These are phyloP conservation scores for Ophthalmolycus amberensis DNA, from an alignment of 2,113 vertebrate species.

Conservation along the genomic window DNA sequence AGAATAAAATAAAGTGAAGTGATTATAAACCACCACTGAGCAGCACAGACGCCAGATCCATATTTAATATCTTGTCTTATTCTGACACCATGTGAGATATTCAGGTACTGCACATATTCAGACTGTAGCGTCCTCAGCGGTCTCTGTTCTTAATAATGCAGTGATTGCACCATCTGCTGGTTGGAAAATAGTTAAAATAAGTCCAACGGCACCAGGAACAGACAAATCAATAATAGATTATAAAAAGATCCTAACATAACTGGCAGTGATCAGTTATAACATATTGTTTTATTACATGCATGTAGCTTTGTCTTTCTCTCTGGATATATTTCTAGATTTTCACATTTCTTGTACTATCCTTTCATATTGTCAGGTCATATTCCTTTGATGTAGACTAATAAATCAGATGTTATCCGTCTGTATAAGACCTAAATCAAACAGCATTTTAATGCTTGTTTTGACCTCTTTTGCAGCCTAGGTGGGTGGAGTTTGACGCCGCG, in stretches of 20 bases:
- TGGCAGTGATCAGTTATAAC: background rate
- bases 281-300: background rate
- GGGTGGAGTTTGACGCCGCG: slow-evolving; percentile 32
- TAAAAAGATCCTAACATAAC: background rate
- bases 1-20: background rate
- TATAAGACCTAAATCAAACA: slow-evolving; percentile 7
- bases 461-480: slow-evolving; percentile 17
- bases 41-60: background rate
- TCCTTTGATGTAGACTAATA: background rate
- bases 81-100: slow-evolving; percentile 37
- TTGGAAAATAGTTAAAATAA: rapidly evolving
- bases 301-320: background rate
- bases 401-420: background rate
- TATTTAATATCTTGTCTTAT: slow-evolving; percentile 7
- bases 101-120: slow-evolving; percentile 29
- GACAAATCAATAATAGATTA: background rate
- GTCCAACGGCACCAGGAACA: background rate
- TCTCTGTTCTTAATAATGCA: background rate
- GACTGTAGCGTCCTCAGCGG: background rate
- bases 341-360: background rate
- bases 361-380: background rate
- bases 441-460: slow-evolving; percentile 25
- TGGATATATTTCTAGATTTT: background rate
- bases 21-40: background rate
- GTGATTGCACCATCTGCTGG: slow-evolving; percentile 49